phyloP scores from a whole-genome alignment of 1,140 invertebrate species.

The Pseudomyrmex pallidus region DNA sequence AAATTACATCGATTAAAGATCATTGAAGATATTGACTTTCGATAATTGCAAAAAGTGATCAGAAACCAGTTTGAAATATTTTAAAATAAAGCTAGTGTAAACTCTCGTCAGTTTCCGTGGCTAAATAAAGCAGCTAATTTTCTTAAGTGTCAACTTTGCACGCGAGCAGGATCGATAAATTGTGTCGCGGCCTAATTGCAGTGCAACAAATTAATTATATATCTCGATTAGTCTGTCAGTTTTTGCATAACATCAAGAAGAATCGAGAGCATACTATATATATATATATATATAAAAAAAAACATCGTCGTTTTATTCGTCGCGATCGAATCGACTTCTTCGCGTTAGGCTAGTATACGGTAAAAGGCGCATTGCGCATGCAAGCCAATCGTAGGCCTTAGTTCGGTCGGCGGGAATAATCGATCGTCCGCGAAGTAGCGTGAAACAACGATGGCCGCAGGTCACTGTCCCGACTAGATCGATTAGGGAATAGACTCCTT shows the following conservation, averaged over 20 bases:
- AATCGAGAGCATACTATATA: not conserved
- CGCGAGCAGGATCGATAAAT: slow-evolving; percentile 4
- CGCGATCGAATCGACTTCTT: slow-evolving; percentile 20
- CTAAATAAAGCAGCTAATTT: slow-evolving; percentile 38
- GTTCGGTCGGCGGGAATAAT: slow-evolving; percentile 55
- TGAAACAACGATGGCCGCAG: slow-evolving; percentile 38
- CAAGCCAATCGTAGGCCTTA: slow-evolving; percentile 25
- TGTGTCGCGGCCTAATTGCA: not conserved
- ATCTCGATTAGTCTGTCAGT: not conserved
- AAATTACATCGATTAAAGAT: not conserved
- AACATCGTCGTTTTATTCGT: not conserved
- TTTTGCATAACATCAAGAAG: not conserved
- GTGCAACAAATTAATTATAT: not conserved
- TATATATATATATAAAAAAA: too few relatives aligned
- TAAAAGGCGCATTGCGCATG: slow-evolving; percentile 29
- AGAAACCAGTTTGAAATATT: not conserved
- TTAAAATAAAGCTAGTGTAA: not conserved
- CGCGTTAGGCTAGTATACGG: slow-evolving; percentile 10
- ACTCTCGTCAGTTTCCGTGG: not conserved
- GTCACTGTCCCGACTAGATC: slow-evolving; percentile 63
- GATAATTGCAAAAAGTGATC: not conserved
- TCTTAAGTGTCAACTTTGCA: not conserved
- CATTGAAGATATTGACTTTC: not conserved
- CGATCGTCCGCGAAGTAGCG: slow-evolving; percentile 50
- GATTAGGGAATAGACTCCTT: slow-evolving; percentile 21